Percentiles rank a stretch among this genome's conserved stretches.
phyloP scores from a whole-genome alignment of 1,140 invertebrate species.

The Hyposmocoma kahamanoa region DNA sequence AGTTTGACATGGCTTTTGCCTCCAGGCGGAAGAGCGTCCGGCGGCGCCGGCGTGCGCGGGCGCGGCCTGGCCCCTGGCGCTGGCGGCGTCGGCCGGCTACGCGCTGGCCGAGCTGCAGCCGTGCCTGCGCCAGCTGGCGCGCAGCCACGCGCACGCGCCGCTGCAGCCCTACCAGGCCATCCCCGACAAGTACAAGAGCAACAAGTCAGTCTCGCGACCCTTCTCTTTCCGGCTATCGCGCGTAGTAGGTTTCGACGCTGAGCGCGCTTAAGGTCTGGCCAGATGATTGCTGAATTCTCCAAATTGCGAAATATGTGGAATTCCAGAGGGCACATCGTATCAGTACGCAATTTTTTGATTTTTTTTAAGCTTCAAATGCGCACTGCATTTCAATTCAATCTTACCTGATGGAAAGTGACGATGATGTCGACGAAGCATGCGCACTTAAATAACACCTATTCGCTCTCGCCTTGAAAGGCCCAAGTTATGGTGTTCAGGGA shows the following conservation, averaged over 20 bases:
- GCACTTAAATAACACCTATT: no score
- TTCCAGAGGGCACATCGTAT: not conserved
- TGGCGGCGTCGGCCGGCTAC: conserved; percentile 80
- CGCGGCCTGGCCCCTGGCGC: conserved; percentile 78
- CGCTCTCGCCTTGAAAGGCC: no score
- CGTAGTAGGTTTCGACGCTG: not conserved
- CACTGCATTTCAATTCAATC: no score
- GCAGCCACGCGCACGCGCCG: conserved; percentile 79
- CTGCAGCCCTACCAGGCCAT: conserved; percentile 86
- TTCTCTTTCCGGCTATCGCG: not conserved
- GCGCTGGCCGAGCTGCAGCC: conserved; percentile 78
- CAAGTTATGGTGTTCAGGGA: no score
- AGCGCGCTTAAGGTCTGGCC: not conserved
- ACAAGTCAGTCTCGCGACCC: conserved; percentile 75
- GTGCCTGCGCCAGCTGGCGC: conserved; percentile 80
- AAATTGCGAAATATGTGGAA: not conserved
- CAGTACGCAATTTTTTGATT: no score
- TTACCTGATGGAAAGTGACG: no score
- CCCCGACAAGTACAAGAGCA: conserved; percentile 86
- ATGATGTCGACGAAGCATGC: no score
- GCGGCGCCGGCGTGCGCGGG: conserved; percentile 71
- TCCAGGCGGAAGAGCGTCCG: not conserved
- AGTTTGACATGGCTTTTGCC: no score
- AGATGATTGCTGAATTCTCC: not conserved
- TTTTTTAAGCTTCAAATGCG: no score